phyloP scores from a whole-genome alignment of 64 coral and sea anemone species.

The Exaiptasia diaphana region DNA sequence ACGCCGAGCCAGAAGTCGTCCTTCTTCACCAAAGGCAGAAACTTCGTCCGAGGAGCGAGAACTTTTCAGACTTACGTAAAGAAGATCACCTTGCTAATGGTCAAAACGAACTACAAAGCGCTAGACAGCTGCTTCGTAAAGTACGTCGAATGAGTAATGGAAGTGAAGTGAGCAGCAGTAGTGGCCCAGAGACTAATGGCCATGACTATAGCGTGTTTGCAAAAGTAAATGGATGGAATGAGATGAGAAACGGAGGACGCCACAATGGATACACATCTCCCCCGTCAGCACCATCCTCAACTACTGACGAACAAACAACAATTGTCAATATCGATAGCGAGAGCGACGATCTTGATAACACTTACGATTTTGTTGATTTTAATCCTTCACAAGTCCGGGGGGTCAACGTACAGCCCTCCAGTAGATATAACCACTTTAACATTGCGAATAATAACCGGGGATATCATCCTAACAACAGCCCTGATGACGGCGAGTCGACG shows the following conservation, averaged over 20 bases:
- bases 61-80: background rate
- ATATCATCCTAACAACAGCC: conserved; percentile 12
- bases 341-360: no score
- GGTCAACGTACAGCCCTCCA: conserved; percentile 10
- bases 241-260: background rate
- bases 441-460: background rate
- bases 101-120: background rate
- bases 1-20: background rate
- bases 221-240: background rate
- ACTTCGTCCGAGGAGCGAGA: conserved; percentile 12
- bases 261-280: background rate
- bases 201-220: background rate
- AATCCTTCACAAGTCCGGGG: no score
- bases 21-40: conserved; percentile 23
- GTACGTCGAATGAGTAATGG: background rate
- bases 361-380: no score
- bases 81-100: background rate
- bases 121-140: background rate
- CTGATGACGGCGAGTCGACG: conserved; percentile 21
- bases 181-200: background rate
- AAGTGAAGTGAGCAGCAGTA: background rate
- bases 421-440: background rate
- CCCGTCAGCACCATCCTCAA: no score
- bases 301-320: background rate
- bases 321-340: no score